These are phyloP conservation scores for Hydropsyche betteni DNA, from an alignment of 2,888 invertebrate species.

Conservation along the genomic window DNA sequence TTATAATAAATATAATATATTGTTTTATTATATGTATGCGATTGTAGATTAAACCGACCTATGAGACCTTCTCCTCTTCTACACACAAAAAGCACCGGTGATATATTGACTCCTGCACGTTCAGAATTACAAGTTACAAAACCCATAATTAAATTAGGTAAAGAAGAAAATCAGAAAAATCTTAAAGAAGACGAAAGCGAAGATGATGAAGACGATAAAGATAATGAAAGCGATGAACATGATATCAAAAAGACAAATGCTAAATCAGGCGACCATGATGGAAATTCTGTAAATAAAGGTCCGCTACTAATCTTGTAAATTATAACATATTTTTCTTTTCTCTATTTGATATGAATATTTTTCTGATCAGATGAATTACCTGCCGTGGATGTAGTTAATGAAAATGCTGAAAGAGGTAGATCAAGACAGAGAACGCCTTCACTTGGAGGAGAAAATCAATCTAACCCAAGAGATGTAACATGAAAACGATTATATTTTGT, in stretches of 20 bases:
- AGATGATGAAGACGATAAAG: slow-evolving; percentile 44
- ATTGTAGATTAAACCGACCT: slow-evolving; percentile 30
- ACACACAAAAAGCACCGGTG: slow-evolving; percentile 36
- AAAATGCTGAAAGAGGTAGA: slow-evolving; percentile 39
- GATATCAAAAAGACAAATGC: slow-evolving; percentile 45
- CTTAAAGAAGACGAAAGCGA: slow-evolving; percentile 47
- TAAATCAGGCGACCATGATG: background rate
- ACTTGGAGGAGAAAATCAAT: slow-evolving; percentile 48
- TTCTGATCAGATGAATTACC: background rate
- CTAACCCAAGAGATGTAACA: slow-evolving; percentile 49
- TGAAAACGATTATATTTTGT: background rate
- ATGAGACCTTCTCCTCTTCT: slow-evolving; percentile 41
- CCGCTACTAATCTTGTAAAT: background rate
- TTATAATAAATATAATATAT: background rate
- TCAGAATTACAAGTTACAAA: slow-evolving; percentile 24
- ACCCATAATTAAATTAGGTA: slow-evolving; percentile 20
- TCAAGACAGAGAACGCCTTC: slow-evolving; percentile 49
- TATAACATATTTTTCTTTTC: background rate
- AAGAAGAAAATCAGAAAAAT: slow-evolving; percentile 36
- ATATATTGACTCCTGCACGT: slow-evolving; percentile 23
- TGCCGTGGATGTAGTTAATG: slow-evolving; percentile 6
- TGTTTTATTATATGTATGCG: background rate
- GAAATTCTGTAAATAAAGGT: slow-evolving; percentile 24
- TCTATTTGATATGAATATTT: background rate
- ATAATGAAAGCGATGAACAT: slow-evolving; percentile 46